These are phyloP conservation scores for Ceyx cyanopectus DNA, from an alignment of 2,113 vertebrate genomes.

Conservation along the genomic window DNA sequence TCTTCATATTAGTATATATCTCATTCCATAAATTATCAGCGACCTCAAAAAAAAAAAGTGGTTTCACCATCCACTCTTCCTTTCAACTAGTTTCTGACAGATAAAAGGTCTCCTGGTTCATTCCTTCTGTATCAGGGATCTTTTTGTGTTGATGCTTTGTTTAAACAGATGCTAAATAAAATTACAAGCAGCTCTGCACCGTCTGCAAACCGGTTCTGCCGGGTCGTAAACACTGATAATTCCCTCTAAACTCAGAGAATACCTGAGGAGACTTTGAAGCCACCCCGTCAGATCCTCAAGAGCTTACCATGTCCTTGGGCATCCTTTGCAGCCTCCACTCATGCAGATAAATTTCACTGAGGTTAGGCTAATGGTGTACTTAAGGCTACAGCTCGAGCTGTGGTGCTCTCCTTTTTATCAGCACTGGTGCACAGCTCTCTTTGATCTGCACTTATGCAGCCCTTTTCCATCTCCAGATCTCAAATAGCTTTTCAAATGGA, in stretches of 20 bases:
- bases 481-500: slow-evolving; percentile 54
- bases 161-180: slow-evolving; percentile 52
- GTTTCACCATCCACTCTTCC: slow-evolving; percentile 1
- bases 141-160: slow-evolving; percentile 19
- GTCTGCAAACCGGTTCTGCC: slow-evolving; percentile 41
- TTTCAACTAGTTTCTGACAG: slow-evolving; percentile 54
- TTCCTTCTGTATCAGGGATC: slow-evolving; percentile 32
- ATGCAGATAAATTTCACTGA: slow-evolving; percentile 44
- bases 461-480: slow-evolving; percentile 35
- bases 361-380: slow-evolving; percentile 47
- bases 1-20: background rate
- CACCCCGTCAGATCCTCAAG: background rate
- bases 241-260: slow-evolving; percentile 23
- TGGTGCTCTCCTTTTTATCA: slow-evolving; percentile 21
- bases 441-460: slow-evolving; percentile 34
- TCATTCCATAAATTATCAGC: background rate
- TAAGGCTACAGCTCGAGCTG: slow-evolving; percentile 15
- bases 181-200: background rate
- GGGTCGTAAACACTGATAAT: slow-evolving; percentile 14
- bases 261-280: slow-evolving; percentile 49
- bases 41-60: slow-evolving; percentile 32
- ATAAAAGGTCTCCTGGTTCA: slow-evolving; percentile 37
- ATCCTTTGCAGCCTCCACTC: background rate
- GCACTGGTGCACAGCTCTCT: background rate
- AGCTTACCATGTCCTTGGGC: slow-evolving; percentile 43